Evolutionary conservation across 2,888 invertebrate species (phyloP).

Genomic region (Sinelater perroti): DNA sequence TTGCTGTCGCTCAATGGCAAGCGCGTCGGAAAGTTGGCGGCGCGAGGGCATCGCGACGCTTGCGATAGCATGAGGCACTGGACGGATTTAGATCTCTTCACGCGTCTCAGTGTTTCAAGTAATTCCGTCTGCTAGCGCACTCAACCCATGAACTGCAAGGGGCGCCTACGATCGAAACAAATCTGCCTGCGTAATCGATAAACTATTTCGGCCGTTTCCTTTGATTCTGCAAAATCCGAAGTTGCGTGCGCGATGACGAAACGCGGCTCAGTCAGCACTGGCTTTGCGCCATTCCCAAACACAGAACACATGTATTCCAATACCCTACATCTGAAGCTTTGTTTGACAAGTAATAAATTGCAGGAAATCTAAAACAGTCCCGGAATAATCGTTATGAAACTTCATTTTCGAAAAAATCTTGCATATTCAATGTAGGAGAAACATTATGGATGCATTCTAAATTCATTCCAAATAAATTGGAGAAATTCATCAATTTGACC

Average conservation of each 20-base stretch:
- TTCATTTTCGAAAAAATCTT: too few relatives aligned
- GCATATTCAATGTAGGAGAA: too few relatives aligned
- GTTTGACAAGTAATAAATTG: too few relatives aligned
- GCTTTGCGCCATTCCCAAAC: neutral
- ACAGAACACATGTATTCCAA: neutral
- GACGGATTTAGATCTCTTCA: slow-evolving; percentile 46
- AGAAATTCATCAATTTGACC: too few relatives aligned
- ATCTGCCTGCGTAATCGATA: slow-evolving; percentile 15
- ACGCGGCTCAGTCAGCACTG: neutral
- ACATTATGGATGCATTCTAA: too few relatives aligned
- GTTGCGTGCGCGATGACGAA: neutral
- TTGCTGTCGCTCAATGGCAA: slow-evolving; percentile 4
- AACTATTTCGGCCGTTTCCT: slow-evolving; percentile 8
- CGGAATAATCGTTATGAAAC: too few relatives aligned
- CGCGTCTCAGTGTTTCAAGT: slow-evolving; percentile 43
- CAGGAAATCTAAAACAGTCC: too few relatives aligned
- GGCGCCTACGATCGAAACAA: slow-evolving; percentile 33
- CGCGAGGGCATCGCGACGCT: slow-evolving; percentile 43
- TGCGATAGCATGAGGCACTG: slow-evolving; percentile 41
- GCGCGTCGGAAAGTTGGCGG: slow-evolving; percentile 30
- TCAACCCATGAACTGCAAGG: slow-evolving; percentile 45
- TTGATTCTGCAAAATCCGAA: neutral
- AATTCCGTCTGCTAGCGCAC: slow-evolving; percentile 43
- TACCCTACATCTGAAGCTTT: neutral
- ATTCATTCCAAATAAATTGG: too few relatives aligned